A percentile compares a stretch with the other conserved stretches of the same genome.
Evolutionary conservation across 1,140 invertebrate genomes (phyloP).

Genomic region (Coenobita brevimanus): DNA sequence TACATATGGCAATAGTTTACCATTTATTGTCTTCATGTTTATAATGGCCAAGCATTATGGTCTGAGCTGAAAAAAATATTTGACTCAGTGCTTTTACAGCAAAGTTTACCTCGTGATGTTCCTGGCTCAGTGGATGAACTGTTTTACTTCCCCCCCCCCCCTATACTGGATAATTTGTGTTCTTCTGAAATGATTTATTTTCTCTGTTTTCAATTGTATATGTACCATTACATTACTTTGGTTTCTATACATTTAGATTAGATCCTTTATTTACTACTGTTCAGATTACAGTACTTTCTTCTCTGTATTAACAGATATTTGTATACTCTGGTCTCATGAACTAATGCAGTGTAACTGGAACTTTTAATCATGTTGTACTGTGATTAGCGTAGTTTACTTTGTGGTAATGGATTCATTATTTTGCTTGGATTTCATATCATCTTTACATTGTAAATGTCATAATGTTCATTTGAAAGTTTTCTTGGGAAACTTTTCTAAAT

Average conservation of each 20-base stretch:
- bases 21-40: no score
- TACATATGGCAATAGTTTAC: no score
- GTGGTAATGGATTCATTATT: constrained; percentile 35
- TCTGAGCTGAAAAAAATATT: no score
- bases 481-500: no score
- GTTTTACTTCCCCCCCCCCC: no score
- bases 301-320: not conserved
- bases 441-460: constrained; percentile 56
- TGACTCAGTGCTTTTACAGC: no score
- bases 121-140: no score
- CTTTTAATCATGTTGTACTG: not conserved
- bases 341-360: not conserved
- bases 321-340: not conserved
- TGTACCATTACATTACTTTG: not conserved
- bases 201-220: no score
- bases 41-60: no score
- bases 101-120: no score
- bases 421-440: constrained; percentile 32
- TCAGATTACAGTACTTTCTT: not conserved
- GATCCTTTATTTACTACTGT: not conserved
- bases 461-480: constrained; percentile 41
- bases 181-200: no score
- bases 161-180: no score
- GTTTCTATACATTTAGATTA: not conserved
- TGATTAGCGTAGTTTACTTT: constrained; percentile 1